These are phyloP conservation scores for Scelioninae gen. 2 DNA, from an alignment of 2,888 invertebrate species.

Conservation along the genomic window DNA sequence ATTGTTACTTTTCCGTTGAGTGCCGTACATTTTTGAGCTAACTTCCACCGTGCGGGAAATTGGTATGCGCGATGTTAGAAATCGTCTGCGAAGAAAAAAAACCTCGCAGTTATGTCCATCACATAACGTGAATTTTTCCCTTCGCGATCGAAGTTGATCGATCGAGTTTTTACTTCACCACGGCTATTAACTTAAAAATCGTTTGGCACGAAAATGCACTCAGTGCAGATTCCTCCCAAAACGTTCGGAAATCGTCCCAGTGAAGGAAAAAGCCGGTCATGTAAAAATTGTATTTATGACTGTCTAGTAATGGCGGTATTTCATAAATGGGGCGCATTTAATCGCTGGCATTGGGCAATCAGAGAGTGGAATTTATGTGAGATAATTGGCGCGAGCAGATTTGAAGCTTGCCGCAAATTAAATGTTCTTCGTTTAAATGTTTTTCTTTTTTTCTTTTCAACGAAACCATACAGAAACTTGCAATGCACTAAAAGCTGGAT, in stretches of 20 bases:
- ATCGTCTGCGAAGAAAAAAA: conserved; percentile 15
- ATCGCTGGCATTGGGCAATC: background rate
- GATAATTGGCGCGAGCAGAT: no score
- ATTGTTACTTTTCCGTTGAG: no score
- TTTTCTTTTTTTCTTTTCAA: no score
- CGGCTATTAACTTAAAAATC: conserved; percentile 50
- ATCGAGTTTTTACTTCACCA: conserved; percentile 41
- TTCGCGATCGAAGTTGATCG: conserved; percentile 41
- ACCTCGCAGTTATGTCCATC: conserved; percentile 29
- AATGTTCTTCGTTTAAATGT: no score
- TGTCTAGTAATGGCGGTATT: conserved; percentile 23
- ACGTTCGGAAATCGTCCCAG: conserved; percentile 41
- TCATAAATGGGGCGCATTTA: conserved; percentile 15
- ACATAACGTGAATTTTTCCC: conserved; percentile 34
- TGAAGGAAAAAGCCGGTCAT: conserved; percentile 32
- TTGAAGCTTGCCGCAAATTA: no score
- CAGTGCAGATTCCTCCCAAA: conserved; percentile 51
- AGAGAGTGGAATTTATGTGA: no score
- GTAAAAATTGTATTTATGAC: conserved; percentile 46
- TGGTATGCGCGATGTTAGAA: background rate
- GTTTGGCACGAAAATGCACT: conserved; percentile 55
- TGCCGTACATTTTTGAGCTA: no score
- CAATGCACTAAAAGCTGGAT: no score
- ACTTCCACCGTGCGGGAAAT: no score
- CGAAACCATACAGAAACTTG: no score